A percentile compares a stretch with the other conserved stretches of the same genome.
phyloP scores from a whole-genome alignment of 2,888 invertebrate genomes.

The Xestobium rufovillosum region DNA sequence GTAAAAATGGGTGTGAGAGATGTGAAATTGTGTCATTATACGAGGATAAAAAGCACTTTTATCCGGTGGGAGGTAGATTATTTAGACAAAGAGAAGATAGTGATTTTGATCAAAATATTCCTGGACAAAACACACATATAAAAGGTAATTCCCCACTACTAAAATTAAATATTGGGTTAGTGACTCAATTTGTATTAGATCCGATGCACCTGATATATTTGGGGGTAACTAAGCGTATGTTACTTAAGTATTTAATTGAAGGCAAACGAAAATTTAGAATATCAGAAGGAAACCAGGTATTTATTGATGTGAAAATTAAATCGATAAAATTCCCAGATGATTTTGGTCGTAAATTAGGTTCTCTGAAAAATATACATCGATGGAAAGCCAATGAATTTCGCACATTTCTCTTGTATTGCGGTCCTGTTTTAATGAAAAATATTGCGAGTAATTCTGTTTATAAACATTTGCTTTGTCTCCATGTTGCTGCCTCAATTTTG shows the following conservation, averaged over 20 bases:
- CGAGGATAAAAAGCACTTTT: conserved; percentile 4
- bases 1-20: conserved; percentile 9
- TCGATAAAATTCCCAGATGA: too few species aligned
- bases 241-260: conserved; percentile 6
- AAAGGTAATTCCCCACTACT: conserved; percentile 4
- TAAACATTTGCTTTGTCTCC: too few species aligned
- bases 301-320: too few species aligned
- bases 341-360: background rate
- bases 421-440: background rate
- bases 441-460: too few species aligned
- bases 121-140: conserved; percentile 4
- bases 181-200: conserved; percentile 11
- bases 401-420: conserved; percentile 7
- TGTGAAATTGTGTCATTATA: conserved; percentile 4
- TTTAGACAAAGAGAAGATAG: background rate
- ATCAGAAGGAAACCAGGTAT: too few species aligned
- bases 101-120: background rate
- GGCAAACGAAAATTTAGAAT: conserved; percentile 2
- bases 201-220: conserved; percentile 13
- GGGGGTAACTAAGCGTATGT: conserved; percentile 8
- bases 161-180: conserved; percentile 6
- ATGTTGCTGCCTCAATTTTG: too few species aligned
- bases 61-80: background rate
- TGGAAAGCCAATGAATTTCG: conserved; percentile 12
- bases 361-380: conserved; percentile 6